phyloP scores from a whole-genome alignment of 2,888 invertebrate species.

The Sepioteuthis lessoniana region DNA sequence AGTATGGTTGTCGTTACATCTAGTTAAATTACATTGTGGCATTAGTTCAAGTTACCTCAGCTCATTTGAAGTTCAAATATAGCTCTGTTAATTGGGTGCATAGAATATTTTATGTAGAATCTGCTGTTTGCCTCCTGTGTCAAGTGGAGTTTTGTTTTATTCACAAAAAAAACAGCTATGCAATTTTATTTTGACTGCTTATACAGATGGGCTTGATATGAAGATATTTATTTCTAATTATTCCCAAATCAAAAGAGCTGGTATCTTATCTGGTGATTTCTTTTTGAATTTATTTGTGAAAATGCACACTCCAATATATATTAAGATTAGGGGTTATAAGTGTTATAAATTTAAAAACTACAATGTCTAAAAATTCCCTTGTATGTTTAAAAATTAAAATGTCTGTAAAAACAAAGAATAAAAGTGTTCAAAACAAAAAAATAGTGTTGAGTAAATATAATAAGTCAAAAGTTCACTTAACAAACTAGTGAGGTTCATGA shows the following conservation, averaged over 20 bases:
- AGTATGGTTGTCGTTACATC: neutral
- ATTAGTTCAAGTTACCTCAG: neutral
- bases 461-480: too few species aligned
- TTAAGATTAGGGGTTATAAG: too few species aligned
- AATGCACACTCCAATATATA: too few species aligned
- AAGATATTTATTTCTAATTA: neutral
- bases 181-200: neutral
- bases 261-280: neutral
- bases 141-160: neutral
- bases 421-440: too few species aligned
- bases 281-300: too few species aligned
- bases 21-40: neutral
- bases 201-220: neutral
- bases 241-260: neutral
- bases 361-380: too few species aligned
- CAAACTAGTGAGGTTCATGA: too few species aligned
- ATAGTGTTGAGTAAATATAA: too few species aligned
- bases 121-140: neutral
- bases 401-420: too few species aligned
- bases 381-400: too few species aligned
- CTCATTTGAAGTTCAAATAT: neutral
- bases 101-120: constrained; percentile 3
- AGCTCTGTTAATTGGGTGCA: neutral
- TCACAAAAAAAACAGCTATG: neutral
- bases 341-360: too few species aligned